Conservation (phyloP, 2,113 vertebrate genomes). For the Toxostoma redivivum region DNA sequence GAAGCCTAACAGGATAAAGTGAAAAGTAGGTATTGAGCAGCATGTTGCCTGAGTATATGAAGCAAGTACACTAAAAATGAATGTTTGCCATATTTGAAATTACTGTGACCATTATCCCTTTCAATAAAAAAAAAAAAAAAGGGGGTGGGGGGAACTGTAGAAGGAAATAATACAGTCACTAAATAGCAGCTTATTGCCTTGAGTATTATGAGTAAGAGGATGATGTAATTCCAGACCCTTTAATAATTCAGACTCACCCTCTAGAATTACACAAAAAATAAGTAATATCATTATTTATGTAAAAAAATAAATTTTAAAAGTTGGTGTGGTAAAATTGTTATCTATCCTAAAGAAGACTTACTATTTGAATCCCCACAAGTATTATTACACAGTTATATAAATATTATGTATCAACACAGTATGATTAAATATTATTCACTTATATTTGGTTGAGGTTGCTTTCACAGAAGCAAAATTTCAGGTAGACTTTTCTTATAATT, state of each 20-base stretch:
- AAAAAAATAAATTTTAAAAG: not conserved
- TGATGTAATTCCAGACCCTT: not conserved
- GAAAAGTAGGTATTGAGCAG: not conserved
- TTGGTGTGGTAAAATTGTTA: rapidly evolving
- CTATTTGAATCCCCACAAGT: not conserved
- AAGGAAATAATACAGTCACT: not conserved
- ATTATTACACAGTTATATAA: not conserved
- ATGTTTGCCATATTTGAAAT: not conserved
- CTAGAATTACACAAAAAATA: not conserved
- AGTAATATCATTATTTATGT: not conserved
- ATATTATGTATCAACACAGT: not conserved
- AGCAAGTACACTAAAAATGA: not conserved
- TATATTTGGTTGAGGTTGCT: not conserved
- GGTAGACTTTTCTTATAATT: not conserved
- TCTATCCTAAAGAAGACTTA: not conserved
- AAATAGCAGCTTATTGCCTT: not conserved
- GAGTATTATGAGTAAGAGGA: not conserved
- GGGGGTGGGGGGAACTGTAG: not conserved
- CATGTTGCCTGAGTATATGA: not conserved
- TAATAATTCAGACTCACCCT: not conserved
- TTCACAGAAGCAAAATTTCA: not conserved
- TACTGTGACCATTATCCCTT: not conserved
- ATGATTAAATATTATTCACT: not conserved
- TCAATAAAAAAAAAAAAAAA: not conserved
- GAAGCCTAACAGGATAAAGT: not conserved